Evolutionary conservation across 2,113 vertebrate species (phyloP).

Genomic region (Kobus ellipsiprymnus): DNA sequence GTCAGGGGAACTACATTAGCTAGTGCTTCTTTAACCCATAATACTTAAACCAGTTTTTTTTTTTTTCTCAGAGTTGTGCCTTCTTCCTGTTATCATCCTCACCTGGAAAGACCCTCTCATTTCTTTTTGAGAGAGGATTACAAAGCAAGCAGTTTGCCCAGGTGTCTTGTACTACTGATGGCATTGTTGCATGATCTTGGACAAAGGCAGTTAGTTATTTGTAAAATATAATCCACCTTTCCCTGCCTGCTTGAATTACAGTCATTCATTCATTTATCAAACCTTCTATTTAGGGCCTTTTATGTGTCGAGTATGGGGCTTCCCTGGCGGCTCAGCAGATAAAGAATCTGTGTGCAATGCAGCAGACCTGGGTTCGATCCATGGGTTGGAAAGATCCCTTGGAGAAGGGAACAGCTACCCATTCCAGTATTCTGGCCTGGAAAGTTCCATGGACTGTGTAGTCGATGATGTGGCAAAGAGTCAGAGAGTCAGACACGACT

Average conservation of each 20-base stretch:
- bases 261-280: not conserved
- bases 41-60: not conserved
- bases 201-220: not conserved
- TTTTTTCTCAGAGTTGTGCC: not conserved
- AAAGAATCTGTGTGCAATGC: not conserved
- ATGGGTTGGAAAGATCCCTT: not conserved
- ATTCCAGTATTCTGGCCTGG: not conserved
- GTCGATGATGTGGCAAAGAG: not conserved
- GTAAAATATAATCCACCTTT: not conserved
- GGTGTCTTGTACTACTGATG: not conserved
- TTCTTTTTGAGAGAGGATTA: not conserved
- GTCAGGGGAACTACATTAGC: not conserved
- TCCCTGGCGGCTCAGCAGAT: not conserved
- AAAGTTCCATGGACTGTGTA: not conserved
- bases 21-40: not conserved
- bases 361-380: not conserved
- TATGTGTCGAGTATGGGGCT: not conserved
- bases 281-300: not conserved
- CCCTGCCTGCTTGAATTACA: not conserved
- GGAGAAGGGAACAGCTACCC: not conserved
- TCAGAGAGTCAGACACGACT: not conserved
- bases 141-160: not conserved
- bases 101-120: not conserved
- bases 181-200: not conserved
- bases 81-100: not conserved